Evolutionary conservation across 2,113 vertebrate genomes (phyloP).

Genomic region (Suncus etruscus): DNA sequence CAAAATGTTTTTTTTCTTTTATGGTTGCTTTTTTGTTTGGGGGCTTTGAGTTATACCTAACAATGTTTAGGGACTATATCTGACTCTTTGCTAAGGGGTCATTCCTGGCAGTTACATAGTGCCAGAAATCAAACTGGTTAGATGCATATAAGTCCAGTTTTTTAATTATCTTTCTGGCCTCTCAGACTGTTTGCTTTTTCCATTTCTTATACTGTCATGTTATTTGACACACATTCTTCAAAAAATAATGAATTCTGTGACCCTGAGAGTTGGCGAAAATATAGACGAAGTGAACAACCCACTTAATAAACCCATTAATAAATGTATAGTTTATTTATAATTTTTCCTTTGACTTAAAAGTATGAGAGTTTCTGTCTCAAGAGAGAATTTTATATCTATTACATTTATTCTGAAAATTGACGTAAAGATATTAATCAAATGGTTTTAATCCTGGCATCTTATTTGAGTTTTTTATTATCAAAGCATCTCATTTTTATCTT

Average conservation of each 20-base stretch:
- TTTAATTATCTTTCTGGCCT: no score
- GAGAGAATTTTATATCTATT: slow-evolving; percentile 3
- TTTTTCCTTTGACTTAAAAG: slow-evolving; percentile 28
- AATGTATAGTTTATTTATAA: neutral
- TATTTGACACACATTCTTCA: neutral
- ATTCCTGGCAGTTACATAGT: no score
- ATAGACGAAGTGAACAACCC: neutral
- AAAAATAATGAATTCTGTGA: slow-evolving; percentile 39
- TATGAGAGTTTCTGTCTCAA: neutral
- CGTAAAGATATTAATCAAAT: neutral
- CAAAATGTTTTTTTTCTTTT: no score
- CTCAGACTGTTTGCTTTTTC: neutral
- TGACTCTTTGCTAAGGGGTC: no score
- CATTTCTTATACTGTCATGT: neutral
- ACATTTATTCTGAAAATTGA: slow-evolving; percentile 44
- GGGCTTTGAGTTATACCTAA: no score
- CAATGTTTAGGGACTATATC: no score
- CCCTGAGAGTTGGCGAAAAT: neutral
- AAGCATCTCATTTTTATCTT: neutral
- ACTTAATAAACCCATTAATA: slow-evolving; percentile 28
- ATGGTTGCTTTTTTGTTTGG: no score
- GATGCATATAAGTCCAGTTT: no score
- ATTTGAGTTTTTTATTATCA: slow-evolving; percentile 11
- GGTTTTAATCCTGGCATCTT: slow-evolving; percentile 17
- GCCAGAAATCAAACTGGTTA: no score